Base-by-base conservation (phyloP, 2,888 invertebrate genomes). In the Drosophila atripex region DNA sequence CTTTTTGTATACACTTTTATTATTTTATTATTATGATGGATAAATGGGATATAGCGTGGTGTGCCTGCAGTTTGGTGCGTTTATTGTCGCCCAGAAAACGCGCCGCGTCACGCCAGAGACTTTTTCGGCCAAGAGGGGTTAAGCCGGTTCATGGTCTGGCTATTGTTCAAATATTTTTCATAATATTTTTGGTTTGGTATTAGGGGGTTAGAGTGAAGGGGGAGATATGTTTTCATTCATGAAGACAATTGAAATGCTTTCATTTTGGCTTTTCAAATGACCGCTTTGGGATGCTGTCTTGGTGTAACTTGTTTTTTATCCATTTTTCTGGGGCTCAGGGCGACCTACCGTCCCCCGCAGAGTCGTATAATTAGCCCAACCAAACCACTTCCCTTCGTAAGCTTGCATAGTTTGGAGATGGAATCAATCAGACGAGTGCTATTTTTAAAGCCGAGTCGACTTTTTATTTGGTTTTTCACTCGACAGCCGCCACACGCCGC, bases 401-500 rank as follows among this genome's bases (percentile, higher is more conserved):
- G 38, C 59, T 46, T 16, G 30, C n/a, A 38, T 43, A 38, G 52
- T 18, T 53, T 65, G 14, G 9, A 60, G 41, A 64, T 60, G 65
- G 71, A 72, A 78, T 86, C 83, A 79, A 77, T 79, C 80, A 73
- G 75, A 68, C 61, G 73, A 73, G 54, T 61, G 86, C 86, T 82
- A 86, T 86, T 82, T 86, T 80, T 66, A 76, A 86, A 71, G 75
- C 68, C 41, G 55, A 66, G 72, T 59, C 78, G 70, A 63, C 16
- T 53, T 32, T 46, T 38, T 47, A n/a, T 65, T 68, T 51, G 51
- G 28, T 70, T 86, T 86, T 82, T 72, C 69, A 71, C 72, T 77
- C 84, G 80, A 82, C 80, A 86, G 87, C 84, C 80, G 87, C 84
- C 80, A 82, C 80, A 84, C 80, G 80, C 76, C 80, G 71, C 60